A percentile compares a stretch with the other conserved stretches of the same genome.
phyloP scores from a whole-genome alignment of 2,113 vertebrate species.

The Oncorhynchus keta region DNA sequence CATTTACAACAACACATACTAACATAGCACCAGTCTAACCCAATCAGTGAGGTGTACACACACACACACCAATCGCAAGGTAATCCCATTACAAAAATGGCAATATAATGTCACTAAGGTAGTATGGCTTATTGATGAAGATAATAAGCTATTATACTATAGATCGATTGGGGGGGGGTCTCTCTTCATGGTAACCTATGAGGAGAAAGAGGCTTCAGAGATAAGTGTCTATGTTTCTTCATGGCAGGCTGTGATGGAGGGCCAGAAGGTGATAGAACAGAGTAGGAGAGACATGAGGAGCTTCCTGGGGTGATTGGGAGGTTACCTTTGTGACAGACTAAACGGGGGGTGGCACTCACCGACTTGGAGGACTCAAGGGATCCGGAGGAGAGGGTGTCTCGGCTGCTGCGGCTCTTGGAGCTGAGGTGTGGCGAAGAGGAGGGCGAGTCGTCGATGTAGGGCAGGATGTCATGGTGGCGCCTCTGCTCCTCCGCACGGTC shows the following conservation, averaged over 20 bases:
- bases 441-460: slow-evolving; percentile 94
- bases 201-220: too few relatives aligned
- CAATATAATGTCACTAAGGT: neutral
- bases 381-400: slow-evolving; percentile 85
- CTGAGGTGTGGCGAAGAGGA: slow-evolving; percentile 93
- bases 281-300: too few relatives aligned
- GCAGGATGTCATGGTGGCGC: slow-evolving; percentile 87
- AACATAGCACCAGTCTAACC: neutral
- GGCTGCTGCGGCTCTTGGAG: slow-evolving; percentile 88
- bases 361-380: slow-evolving; percentile 88
- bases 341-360: slow-evolving; percentile 63
- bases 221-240: too few relatives aligned
- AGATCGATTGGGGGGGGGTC: too few relatives aligned
- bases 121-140: neutral
- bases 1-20: neutral
- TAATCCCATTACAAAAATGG: neutral
- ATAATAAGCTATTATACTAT: neutral
- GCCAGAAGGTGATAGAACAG: too few relatives aligned
- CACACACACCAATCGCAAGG: neutral
- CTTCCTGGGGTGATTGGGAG: too few relatives aligned
- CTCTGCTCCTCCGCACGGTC: slow-evolving; percentile 90
- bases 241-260: too few relatives aligned
- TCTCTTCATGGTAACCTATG: too few relatives aligned
- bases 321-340: too few relatives aligned
- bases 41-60: neutral